These are phyloP conservation scores for Channallabes apus DNA, from an alignment of 2,797 vertebrate genomes.

Conservation along the genomic window DNA sequence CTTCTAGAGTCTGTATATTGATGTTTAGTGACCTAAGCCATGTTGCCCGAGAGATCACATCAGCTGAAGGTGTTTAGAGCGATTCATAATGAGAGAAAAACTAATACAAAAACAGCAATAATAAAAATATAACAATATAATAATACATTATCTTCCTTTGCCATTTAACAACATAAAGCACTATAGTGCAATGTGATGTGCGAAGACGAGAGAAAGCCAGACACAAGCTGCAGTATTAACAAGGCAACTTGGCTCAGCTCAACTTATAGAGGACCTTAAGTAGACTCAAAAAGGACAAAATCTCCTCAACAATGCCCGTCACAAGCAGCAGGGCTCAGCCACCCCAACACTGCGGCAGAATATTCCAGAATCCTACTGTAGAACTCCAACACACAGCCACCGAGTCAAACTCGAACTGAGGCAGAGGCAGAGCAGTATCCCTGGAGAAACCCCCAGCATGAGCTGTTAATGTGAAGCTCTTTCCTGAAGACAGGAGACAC, in stretches of 20 bases:
- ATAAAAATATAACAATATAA: too few relatives aligned
- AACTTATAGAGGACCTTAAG: background rate
- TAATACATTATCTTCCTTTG: background rate
- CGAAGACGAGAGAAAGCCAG: background rate
- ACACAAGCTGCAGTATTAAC: conserved; percentile 1
- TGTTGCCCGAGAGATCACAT: conserved; percentile 5
- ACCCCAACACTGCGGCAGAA: background rate
- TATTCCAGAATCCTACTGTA: background rate
- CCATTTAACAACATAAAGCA: background rate
- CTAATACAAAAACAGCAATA: background rate
- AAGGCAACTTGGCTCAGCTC: conserved; percentile 6
- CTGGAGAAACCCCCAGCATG: background rate
- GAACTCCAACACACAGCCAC: background rate
- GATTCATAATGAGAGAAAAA: too few relatives aligned
- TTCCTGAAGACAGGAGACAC: background rate
- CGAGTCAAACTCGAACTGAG: background rate
- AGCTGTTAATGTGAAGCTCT: conserved; percentile 16
- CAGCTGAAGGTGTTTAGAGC: conserved; percentile 12
- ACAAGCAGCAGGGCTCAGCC: conserved; percentile 27
- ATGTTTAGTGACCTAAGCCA: background rate
- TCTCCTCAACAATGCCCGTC: conserved; percentile 22
- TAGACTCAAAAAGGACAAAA: background rate
- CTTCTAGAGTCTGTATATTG: too few relatives aligned
- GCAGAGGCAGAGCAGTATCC: background rate
- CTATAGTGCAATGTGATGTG: background rate